phyloP scores from a whole-genome alignment of 2,797 vertebrate species.

The Aphelocoma californica region DNA sequence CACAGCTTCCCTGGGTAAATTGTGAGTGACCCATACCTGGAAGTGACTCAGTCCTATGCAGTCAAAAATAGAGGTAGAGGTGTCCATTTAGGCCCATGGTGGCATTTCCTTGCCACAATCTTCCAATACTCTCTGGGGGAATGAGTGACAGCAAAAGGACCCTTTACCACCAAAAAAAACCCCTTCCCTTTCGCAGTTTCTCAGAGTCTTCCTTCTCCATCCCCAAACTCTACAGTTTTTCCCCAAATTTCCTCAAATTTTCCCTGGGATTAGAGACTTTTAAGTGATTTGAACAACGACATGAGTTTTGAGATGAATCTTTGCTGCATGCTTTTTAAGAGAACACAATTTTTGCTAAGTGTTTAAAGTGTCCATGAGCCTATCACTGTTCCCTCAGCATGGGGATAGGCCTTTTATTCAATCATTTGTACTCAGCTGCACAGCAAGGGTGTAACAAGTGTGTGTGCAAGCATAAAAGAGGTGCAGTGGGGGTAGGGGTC shows the following conservation, averaged over 20 bases:
- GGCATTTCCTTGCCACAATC: background rate
- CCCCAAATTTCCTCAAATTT: background rate
- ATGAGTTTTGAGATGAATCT: background rate
- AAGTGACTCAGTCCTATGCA: background rate
- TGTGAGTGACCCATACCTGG: background rate
- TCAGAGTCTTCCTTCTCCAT: background rate
- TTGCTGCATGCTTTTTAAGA: background rate
- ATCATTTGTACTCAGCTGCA: background rate
- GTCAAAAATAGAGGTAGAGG: background rate
- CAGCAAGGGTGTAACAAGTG: background rate
- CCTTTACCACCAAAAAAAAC: background rate
- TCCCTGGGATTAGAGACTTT: background rate
- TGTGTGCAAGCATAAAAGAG: background rate
- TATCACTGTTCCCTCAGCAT: accelerated
- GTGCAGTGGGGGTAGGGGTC: accelerated
- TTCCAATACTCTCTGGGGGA: background rate
- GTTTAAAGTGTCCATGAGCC: background rate
- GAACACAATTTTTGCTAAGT: background rate
- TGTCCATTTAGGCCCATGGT: background rate
- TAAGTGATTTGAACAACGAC: background rate
- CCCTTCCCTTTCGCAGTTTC: background rate
- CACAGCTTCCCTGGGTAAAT: background rate
- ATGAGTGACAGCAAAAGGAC: background rate
- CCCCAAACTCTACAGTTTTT: background rate
- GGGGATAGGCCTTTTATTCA: background rate